Conservation (phyloP, 2,888 invertebrate species). For the Omphaloscelis lunosa region DNA sequence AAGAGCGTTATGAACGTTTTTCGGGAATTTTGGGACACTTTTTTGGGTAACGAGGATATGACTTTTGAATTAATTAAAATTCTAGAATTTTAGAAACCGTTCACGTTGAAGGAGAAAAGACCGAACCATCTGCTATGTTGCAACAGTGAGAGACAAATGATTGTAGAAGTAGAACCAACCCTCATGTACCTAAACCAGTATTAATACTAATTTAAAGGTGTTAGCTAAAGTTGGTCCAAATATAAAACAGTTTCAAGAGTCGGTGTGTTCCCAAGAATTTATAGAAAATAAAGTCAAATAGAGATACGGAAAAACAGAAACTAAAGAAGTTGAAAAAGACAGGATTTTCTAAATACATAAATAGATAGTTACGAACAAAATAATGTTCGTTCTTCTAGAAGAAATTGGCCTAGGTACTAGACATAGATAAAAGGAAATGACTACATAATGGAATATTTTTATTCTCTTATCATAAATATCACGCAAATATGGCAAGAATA, state of each 20-base stretch:
- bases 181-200: not conserved
- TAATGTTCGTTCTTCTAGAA: conserved; percentile 4
- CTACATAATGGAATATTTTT: conserved; percentile 10
- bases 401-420: conserved; percentile 8
- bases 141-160: not conserved
- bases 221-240: not conserved
- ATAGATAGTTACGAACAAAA: not conserved
- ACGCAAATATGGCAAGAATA: conserved; percentile 5
- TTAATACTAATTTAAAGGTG: not conserved
- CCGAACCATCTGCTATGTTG: not conserved
- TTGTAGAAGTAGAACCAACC: not conserved
- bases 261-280: not conserved
- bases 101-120: not conserved
- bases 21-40: conserved; percentile 28
- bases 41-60: conserved; percentile 24
- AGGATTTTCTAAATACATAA: not conserved
- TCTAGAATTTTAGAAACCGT: not conserved
- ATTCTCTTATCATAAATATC: conserved; percentile 28
- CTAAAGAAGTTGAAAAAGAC: not conserved
- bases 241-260: not conserved
- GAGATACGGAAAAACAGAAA: not conserved
- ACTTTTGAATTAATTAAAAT: conserved; percentile 19
- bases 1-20: conserved; percentile 44
- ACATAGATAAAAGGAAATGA: conserved; percentile 22
- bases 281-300: not conserved